Conservation (phyloP, 1,140 invertebrate genomes). For the Trichomalopsis sarcophagae region DNA sequence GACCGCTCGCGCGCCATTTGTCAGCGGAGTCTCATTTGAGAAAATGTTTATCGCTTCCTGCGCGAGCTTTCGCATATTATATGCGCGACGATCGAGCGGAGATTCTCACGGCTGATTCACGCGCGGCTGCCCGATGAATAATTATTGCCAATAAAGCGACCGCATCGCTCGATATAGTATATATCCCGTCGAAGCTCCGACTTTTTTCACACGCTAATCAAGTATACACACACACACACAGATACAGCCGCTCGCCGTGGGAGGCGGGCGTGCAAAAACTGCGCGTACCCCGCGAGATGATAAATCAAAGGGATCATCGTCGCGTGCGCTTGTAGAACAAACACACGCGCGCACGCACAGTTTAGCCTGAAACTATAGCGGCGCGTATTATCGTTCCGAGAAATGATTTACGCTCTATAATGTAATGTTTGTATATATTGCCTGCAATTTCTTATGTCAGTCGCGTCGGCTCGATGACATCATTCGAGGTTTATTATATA, state of each 20-base stretch:
- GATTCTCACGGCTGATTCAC: background rate
- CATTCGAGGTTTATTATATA: background rate
- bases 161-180: background rate
- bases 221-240: background rate
- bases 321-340: background rate
- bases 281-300: too few relatives aligned
- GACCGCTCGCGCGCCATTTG: background rate
- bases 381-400: slow-evolving; percentile 17
- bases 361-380: background rate
- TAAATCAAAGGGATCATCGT: slow-evolving; percentile 38
- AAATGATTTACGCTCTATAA: slow-evolving; percentile 38
- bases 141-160: background rate
- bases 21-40: background rate
- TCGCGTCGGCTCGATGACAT: slow-evolving; percentile 25
- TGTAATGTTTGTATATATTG: background rate
- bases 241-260: background rate
- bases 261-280: background rate
- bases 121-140: background rate
- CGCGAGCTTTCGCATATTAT: background rate
- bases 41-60: slow-evolving; percentile 4
- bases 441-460: slow-evolving; percentile 30
- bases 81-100: too few relatives aligned
- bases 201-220: slow-evolving; percentile 35
- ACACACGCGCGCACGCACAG: background rate
- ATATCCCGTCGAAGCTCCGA: background rate